Percentiles rank a stretch among this genome's conserved stretches.
phyloP scores from a whole-genome alignment of 2,113 vertebrate genomes.

The Pogona vitticeps region DNA sequence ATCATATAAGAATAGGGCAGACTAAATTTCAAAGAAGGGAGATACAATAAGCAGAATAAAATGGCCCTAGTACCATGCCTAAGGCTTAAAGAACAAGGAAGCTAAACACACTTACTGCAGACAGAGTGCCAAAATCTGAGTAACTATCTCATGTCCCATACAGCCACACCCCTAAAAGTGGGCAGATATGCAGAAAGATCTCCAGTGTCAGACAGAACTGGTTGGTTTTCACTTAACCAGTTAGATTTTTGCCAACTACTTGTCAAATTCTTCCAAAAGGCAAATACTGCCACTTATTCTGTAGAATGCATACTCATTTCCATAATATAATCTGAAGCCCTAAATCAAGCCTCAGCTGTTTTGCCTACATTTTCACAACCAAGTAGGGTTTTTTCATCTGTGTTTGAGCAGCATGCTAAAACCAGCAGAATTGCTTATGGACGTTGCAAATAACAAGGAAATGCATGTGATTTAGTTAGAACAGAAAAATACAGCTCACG shows the following conservation, averaged over 20 bases:
- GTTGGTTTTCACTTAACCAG: neutral
- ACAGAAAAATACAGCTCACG: neutral
- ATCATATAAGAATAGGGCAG: neutral
- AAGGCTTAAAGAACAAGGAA: neutral
- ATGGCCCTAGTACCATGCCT: neutral
- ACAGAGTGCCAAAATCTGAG: neutral
- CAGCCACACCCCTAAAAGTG: too few relatives aligned
- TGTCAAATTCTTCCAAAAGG: neutral
- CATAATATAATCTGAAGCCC: neutral
- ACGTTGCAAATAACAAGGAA: slow-evolving; percentile 5
- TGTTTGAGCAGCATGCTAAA: neutral
- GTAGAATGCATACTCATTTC: neutral
- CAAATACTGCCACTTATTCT: neutral
- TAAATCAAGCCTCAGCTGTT: neutral
- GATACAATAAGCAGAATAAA: neutral
- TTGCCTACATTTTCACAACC: neutral
- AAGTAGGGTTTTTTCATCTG: neutral
- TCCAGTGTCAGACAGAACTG: neutral
- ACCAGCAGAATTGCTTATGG: fast-evolving
- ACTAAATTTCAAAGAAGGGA: neutral
- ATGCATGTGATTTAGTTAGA: neutral
- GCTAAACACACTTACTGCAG: neutral
- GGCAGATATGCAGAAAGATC: neutral
- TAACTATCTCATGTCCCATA: neutral
- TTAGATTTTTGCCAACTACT: neutral